These are phyloP conservation scores for Omphaloscelis lunosa DNA, from an alignment of 2,888 invertebrate species.

Conservation along the genomic window DNA sequence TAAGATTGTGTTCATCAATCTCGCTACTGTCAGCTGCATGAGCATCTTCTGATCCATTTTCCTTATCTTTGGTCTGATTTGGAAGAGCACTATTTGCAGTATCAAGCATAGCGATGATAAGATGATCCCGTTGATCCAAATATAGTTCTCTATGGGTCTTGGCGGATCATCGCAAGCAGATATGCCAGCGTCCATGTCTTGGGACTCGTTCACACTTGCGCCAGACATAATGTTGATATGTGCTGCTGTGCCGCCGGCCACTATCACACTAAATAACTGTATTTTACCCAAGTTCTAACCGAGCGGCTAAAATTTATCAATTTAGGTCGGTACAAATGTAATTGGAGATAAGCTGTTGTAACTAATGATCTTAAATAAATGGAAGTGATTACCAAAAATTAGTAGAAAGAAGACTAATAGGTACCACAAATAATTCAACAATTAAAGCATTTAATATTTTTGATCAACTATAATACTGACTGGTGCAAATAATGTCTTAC, in stretches of 20 bases:
- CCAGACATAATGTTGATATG: conserved; percentile 18
- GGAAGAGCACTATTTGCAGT: conserved; percentile 71
- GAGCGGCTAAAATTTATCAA: background rate
- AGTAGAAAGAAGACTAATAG: too few species aligned
- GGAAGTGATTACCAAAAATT: background rate
- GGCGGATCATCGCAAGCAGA: accelerated
- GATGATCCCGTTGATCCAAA: conserved; percentile 68
- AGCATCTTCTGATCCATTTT: conserved; percentile 81
- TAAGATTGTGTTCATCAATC: conserved; percentile 72
- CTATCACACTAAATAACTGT: background rate
- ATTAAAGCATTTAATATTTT: background rate
- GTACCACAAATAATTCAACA: background rate
- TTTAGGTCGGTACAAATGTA: background rate
- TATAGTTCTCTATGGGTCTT: background rate
- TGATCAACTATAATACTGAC: background rate
- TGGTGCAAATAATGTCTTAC: background rate
- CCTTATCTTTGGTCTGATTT: conserved; percentile 72
- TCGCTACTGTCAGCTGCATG: conserved; percentile 76
- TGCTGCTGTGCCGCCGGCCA: background rate
- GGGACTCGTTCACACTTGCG: background rate
- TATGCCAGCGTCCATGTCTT: too few species aligned
- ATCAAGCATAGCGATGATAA: conserved; percentile 72
- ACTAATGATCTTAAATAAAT: background rate
- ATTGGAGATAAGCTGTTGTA: background rate
- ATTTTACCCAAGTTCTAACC: background rate